Base-by-base conservation (phyloP, 2,797 vertebrate genomes). In the Melanotaenia nigrans region DNA sequence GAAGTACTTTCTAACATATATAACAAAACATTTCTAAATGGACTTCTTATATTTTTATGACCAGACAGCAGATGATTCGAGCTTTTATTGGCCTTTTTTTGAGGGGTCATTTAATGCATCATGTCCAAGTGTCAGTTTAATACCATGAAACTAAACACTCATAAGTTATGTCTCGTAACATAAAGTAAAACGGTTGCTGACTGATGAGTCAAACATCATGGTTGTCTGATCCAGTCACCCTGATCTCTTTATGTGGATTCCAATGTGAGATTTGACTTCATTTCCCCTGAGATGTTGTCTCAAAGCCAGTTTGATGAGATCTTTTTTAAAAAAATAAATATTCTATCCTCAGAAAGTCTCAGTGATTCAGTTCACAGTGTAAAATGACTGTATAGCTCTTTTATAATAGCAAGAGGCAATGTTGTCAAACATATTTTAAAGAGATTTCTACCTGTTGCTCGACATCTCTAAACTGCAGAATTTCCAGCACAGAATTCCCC, bases 171-270 rank as follows among this genome's bases (percentile, higher is more conserved):
- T 45, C 56, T 35, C 7, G 24, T 57, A 73, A 62, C 49, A 33
- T 42, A 67, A 61, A 47, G 62, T 71, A 60, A 80, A 20, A n/a
- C 35, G 51, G 22, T 58, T 16, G 38, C 33, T 55, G 61, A 40
- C 25, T 64, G 40, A 72, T 28, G 3, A 60, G 57, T 42, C 51
- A 64, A 33, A 61, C 68, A 12, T 16, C 20, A 7, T 71, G 40
- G 68, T 65, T 49, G 53, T 68, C 76, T 77, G 65, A 85, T 78
- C 74, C 78, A 68, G 14, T 76, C 78, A 65, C 53, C 30, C 66
- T 81, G 65, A 78, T 79, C 73, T 76, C 54, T 54, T 68, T 65
- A 57, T 74, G 45, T 66, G 55, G 60, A 87, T 86, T 85, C 51
- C 71, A 33, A 71, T 72, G 62, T 56, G 6, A 85, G 67, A 77